A percentile compares a stretch with the other conserved stretches of the same genome.
These are phyloP conservation scores for Astyanax mexicanus DNA, from an alignment of 2,797 vertebrate species.

Conservation along the genomic window DNA sequence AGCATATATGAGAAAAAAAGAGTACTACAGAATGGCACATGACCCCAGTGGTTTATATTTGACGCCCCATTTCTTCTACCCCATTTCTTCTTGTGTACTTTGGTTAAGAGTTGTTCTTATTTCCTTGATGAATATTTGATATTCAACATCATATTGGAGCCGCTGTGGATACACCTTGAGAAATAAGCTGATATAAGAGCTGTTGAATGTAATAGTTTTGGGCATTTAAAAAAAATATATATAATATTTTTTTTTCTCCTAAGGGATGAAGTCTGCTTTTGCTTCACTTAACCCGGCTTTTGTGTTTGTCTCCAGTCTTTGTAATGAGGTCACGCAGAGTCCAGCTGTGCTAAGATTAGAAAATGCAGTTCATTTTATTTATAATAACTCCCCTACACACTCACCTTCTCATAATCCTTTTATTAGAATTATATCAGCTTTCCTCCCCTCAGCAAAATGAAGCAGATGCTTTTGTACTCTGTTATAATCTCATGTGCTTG, in stretches of 20 bases:
- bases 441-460: background rate
- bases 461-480: slow-evolving; percentile 4
- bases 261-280: background rate
- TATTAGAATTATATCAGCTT: slow-evolving; percentile 20
- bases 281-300: slow-evolving; percentile 5
- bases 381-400: slow-evolving; percentile 8
- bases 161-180: background rate
- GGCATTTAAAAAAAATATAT: no score
- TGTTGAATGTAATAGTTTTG: background rate
- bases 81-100: background rate
- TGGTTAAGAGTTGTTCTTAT: background rate
- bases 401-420: slow-evolving; percentile 6
- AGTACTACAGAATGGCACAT: no score
- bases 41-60: no score
- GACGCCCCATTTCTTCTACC: background rate
- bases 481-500: background rate
- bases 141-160: background rate
- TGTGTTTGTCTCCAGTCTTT: background rate
- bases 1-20: no score
- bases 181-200: slow-evolving; percentile 8
- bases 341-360: slow-evolving; percentile 28
- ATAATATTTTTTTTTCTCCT: no score
- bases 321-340: slow-evolving; percentile 7
- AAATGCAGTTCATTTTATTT: slow-evolving; percentile 20
- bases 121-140: background rate